Percentiles rank a stretch among this genome's conserved stretches.
Evolutionary conservation across 2,888 invertebrate species (phyloP).

Genomic region (Meiosimyza platycephala): DNA sequence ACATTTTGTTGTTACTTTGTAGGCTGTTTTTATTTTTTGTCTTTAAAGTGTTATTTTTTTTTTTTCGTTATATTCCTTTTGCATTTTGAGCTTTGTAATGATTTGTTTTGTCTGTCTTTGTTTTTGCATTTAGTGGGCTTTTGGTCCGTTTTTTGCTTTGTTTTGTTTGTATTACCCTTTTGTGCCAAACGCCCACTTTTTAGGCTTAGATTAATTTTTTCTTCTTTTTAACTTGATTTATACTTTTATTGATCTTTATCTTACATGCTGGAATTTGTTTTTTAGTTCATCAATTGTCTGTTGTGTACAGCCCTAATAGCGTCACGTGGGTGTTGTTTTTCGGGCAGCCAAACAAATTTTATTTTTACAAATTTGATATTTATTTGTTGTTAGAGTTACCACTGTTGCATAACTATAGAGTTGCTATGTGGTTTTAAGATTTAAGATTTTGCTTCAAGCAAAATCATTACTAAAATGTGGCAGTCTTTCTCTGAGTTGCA

Average conservation of each 20-base stretch:
- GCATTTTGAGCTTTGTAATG: neutral
- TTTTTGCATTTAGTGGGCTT: constrained; percentile 1
- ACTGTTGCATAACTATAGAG: no score
- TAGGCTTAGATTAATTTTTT: no score
- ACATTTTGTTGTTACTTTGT: constrained; percentile 7
- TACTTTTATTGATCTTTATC: no score
- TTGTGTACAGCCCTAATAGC: constrained; percentile 23
- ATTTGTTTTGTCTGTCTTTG: neutral
- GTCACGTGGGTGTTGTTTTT: constrained; percentile 48
- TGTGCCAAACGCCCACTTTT: no score
- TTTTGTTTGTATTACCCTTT: neutral
- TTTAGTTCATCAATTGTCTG: neutral
- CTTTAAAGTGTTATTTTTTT: neutral
- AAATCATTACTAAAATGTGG: no score
- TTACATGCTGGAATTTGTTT: constrained; percentile 1
- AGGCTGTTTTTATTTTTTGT: neutral
- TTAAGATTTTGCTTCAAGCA: no score
- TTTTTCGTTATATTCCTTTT: neutral
- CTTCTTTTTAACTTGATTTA: no score
- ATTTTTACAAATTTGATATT: no score
- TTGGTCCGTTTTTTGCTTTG: neutral
- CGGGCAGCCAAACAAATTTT: no score
- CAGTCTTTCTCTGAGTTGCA: no score
- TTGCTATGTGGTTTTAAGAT: no score
- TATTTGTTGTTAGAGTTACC: no score